Percentiles rank a stretch among this genome's conserved stretches.
Conservation (phyloP, 1,140 invertebrate genomes). For the Triops longicaudatus region DNA sequence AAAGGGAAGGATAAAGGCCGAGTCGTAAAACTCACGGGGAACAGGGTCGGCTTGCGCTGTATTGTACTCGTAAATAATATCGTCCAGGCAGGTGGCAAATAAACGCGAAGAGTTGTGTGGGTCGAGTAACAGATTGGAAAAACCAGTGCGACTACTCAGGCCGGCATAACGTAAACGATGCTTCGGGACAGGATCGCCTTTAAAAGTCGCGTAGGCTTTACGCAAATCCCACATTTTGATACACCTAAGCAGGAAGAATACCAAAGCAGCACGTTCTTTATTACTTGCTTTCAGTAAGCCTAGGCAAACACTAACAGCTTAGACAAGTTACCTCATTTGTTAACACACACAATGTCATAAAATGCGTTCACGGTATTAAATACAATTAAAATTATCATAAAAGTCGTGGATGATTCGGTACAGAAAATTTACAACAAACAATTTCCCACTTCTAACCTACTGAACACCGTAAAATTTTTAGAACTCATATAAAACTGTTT, state of each 20-base stretch:
- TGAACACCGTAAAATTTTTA: no score
- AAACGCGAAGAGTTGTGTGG: constrained; percentile 51
- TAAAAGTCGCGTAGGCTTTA: constrained; percentile 62
- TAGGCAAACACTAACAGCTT: constrained; percentile 16
- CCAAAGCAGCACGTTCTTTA: no score
- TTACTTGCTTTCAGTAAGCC: no score
- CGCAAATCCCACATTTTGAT: constrained; percentile 82
- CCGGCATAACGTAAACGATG: constrained; percentile 60
- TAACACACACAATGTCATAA: not conserved
- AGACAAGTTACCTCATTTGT: not conserved
- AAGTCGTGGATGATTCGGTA: no score
- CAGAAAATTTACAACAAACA: no score
- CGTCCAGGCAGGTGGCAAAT: constrained; percentile 78
- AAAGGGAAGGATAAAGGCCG: not conserved
- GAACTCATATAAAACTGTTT: no score
- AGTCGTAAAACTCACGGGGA: constrained; percentile 44
- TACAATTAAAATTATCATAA: no score
- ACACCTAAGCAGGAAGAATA: constrained; percentile 39
- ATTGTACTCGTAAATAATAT: constrained; percentile 75
- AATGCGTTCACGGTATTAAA: no score
- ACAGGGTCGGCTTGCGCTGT: constrained; percentile 56
- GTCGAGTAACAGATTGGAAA: constrained; percentile 67
- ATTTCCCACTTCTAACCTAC: no score
- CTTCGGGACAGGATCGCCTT: constrained; percentile 59
- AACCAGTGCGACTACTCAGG: constrained; percentile 58